Conservation (phyloP, 2,797 vertebrate species). For the Mus spretus region DNA sequence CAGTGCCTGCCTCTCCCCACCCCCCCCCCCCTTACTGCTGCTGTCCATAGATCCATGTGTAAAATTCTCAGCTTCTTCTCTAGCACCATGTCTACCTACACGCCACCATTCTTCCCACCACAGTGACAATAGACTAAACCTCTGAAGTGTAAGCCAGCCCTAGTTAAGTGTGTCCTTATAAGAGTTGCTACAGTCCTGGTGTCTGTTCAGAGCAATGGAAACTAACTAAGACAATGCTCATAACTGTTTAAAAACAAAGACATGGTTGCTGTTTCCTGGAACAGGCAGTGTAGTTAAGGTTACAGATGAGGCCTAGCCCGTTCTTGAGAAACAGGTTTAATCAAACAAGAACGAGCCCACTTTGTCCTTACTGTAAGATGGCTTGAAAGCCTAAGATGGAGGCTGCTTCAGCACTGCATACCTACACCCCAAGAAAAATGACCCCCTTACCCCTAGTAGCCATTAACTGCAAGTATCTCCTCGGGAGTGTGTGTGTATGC, state of each 20-base stretch:
- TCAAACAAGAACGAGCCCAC: no score
- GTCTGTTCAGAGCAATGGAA: background rate
- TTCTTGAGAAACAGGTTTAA: background rate
- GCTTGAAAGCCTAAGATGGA: background rate
- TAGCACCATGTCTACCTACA: background rate
- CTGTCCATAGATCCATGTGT: background rate
- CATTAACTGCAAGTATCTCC: background rate
- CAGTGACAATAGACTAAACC: background rate
- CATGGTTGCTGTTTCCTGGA: background rate
- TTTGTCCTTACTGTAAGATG: background rate
- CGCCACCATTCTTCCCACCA: background rate
- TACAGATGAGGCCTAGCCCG: background rate
- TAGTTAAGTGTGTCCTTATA: background rate
- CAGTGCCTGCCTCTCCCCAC: background rate
- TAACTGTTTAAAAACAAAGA: background rate
- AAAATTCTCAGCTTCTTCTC: background rate
- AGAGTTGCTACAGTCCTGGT: background rate
- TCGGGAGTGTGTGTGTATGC: background rate
- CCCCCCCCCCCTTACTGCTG: background rate
- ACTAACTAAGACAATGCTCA: background rate
- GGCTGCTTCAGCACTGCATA: background rate
- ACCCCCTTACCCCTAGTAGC: background rate
- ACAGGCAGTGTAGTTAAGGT: background rate
- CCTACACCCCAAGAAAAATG: background rate
- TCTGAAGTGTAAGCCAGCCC: background rate